Percentiles rank a stretch among this genome's conserved stretches.
phyloP scores from a whole-genome alignment of 2,797 vertebrate genomes.

The Staurois parvus region DNA sequence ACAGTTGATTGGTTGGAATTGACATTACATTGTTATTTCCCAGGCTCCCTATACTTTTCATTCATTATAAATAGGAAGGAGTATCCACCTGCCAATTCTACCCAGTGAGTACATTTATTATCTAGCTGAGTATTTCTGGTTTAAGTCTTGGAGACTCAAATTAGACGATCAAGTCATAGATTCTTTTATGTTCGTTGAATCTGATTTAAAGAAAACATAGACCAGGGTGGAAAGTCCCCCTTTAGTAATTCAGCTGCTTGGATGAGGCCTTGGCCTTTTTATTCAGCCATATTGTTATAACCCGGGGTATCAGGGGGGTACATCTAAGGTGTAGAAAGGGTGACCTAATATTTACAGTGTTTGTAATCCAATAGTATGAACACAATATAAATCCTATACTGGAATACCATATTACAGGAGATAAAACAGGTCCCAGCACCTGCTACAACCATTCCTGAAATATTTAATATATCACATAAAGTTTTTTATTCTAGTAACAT shows the following conservation, averaged over 20 bases:
- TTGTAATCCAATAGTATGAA: not conserved
- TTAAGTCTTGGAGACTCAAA: too few species aligned
- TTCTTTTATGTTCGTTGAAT: too few species aligned
- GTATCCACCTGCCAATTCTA: not conserved
- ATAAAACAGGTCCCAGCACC: too few species aligned
- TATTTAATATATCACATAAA: not conserved
- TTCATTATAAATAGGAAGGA: not conserved
- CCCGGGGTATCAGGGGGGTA: not conserved
- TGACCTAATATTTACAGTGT: not conserved
- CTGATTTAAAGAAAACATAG: too few species aligned
- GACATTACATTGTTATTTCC: not conserved
- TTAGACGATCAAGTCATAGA: too few species aligned
- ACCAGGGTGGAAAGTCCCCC: too few species aligned
- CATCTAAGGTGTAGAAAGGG: not conserved
- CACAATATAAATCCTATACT: not conserved
- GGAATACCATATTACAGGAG: too few species aligned
- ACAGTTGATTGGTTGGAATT: not conserved
- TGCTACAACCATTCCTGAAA: not conserved
- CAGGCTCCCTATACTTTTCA: not conserved
- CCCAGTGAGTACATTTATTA: not conserved
- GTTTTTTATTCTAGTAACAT: too few species aligned
- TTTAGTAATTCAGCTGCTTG: too few species aligned
- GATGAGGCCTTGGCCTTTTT: not conserved
- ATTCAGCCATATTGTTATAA: not conserved
- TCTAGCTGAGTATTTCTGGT: too few species aligned